These are phyloP conservation scores for Emydocephalus ijimae DNA, from an alignment of 2,113 vertebrate genomes.

Conservation along the genomic window DNA sequence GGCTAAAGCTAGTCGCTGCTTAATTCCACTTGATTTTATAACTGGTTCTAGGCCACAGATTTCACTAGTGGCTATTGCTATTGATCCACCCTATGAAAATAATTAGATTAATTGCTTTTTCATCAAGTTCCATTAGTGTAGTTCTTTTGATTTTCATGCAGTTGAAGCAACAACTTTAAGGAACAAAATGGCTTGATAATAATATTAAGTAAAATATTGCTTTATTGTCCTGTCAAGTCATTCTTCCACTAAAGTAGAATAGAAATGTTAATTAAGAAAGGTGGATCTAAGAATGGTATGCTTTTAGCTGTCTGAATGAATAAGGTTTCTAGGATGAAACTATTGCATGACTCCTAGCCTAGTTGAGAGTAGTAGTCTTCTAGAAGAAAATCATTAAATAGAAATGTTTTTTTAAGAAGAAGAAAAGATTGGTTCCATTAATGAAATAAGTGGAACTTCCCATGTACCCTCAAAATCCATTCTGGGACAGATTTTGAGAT, in stretches of 20 bases:
- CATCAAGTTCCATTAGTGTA: conserved; percentile 65
- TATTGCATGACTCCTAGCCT: neutral
- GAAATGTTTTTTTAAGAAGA: neutral
- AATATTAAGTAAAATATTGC: conserved; percentile 43
- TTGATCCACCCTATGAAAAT: conserved; percentile 83
- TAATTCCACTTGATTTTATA: conserved; percentile 78
- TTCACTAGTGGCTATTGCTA: conserved; percentile 69
- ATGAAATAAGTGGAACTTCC: neutral
- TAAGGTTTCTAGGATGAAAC: neutral
- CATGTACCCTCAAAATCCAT: neutral
- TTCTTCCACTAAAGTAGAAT: neutral
- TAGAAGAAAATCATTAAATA: neutral
- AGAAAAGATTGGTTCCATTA: neutral
- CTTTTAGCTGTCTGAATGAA: neutral
- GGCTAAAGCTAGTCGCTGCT: conserved; percentile 70
- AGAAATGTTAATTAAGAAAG: neutral
- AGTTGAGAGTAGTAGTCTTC: neutral
- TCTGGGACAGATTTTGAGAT: neutral
- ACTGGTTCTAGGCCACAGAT: conserved; percentile 74
- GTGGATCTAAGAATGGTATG: neutral
- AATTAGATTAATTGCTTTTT: conserved; percentile 87
- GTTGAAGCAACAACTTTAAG: conserved; percentile 51
- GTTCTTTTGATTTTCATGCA: conserved; percentile 56
- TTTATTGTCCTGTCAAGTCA: conserved; percentile 29
- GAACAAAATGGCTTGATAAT: conserved; percentile 56